Evolutionary conservation across 2,113 vertebrate genomes (phyloP).

Genomic region (Promerops cafer): DNA sequence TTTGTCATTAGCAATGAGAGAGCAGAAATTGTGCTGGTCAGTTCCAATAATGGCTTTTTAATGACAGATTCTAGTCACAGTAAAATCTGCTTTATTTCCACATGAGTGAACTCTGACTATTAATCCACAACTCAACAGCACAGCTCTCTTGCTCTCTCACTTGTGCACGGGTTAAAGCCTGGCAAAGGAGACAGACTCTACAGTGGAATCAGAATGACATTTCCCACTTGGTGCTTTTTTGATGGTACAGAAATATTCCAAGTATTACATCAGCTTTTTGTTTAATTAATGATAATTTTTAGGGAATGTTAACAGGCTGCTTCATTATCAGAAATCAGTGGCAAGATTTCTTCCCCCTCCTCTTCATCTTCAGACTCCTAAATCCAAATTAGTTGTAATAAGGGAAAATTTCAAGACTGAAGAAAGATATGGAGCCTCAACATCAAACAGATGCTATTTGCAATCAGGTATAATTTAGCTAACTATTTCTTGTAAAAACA

Average conservation of each 20-base stretch:
- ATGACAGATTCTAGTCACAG: constrained; percentile 35
- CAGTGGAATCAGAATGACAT: neutral
- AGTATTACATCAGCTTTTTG: neutral
- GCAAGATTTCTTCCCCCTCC: neutral
- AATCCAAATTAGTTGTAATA: constrained; percentile 15
- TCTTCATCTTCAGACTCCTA: constrained; percentile 35
- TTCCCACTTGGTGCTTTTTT: neutral
- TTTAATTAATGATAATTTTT: constrained; percentile 22
- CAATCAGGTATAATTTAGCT: constrained; percentile 42
- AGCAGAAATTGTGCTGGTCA: neutral
- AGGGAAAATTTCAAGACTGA: constrained; percentile 12
- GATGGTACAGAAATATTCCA: neutral
- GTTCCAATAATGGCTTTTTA: constrained; percentile 60
- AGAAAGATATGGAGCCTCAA: neutral
- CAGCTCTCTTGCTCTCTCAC: neutral
- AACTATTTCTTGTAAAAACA: neutral
- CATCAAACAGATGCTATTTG: constrained; percentile 38
- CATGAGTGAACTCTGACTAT: constrained; percentile 16
- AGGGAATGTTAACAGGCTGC: constrained; percentile 20
- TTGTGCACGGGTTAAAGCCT: neutral
- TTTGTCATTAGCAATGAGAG: constrained; percentile 59
- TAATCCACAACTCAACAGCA: neutral
- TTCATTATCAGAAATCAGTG: constrained; percentile 24
- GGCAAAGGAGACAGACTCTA: neutral
- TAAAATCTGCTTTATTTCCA: constrained; percentile 49